Evolutionary conservation across 2,113 vertebrate genomes (phyloP).

Genomic region (Triplophysa rosa): DNA sequence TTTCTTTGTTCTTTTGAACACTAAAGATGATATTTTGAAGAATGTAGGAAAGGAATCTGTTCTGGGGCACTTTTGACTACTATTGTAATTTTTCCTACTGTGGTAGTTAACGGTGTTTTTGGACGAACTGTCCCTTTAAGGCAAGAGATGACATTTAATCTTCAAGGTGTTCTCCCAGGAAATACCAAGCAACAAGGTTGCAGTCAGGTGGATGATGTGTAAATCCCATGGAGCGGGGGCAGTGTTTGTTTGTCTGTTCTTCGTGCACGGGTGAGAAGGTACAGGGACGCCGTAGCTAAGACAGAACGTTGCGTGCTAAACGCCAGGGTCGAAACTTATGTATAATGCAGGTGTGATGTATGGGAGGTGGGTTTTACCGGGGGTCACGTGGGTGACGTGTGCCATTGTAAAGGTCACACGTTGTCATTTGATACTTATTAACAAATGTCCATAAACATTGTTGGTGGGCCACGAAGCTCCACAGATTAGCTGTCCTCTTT

Average conservation of each 20-base stretch:
- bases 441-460: neutral
- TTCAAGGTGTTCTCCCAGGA: constrained; percentile 8
- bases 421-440: constrained; percentile 2
- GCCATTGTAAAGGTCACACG: constrained; percentile 23
- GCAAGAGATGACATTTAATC: constrained; percentile 8
- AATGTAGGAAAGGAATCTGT: too few species aligned
- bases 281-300: constrained; percentile 7
- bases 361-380: constrained; percentile 1
- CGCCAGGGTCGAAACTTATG: constrained; percentile 36
- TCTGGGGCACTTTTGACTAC: too few species aligned
- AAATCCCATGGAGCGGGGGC: neutral
- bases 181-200: neutral
- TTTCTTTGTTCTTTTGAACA: too few species aligned
- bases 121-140: neutral
- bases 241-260: constrained; percentile 7
- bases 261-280: neutral
- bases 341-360: constrained; percentile 43
- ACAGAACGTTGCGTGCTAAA: constrained; percentile 16
- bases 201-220: constrained; percentile 12
- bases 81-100: too few species aligned
- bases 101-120: too few species aligned
- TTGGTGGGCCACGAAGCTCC: neutral
- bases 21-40: too few species aligned
- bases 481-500: constrained; percentile 32
- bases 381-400: neutral